These are phyloP conservation scores for Eilema caniola DNA, from an alignment of 2,888 invertebrate species.

Conservation along the genomic window DNA sequence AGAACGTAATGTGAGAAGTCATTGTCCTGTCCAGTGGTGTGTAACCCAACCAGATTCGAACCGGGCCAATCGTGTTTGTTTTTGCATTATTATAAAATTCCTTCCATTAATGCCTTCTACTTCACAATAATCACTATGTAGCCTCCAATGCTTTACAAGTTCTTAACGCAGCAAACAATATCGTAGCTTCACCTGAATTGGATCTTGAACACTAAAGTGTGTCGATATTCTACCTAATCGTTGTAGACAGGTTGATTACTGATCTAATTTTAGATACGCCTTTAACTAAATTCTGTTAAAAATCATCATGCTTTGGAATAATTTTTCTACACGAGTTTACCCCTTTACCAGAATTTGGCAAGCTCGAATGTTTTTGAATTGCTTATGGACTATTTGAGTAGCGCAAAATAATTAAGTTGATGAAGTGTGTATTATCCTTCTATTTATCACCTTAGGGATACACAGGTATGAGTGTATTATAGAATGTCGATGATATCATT, in stretches of 20 bases:
- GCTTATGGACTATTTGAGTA: neutral
- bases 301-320: neutral
- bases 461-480: neutral
- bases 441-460: neutral
- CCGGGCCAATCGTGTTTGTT: constrained; percentile 78
- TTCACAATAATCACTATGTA: constrained; percentile 37
- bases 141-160: constrained; percentile 50
- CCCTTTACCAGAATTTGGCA: constrained; percentile 45
- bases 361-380: constrained; percentile 31
- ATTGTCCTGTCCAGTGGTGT: constrained; percentile 78
- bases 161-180: constrained; percentile 4
- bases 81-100: constrained; percentile 83
- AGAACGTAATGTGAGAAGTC: constrained; percentile 63
- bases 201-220: neutral
- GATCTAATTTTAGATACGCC: neutral
- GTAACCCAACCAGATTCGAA: constrained; percentile 65
- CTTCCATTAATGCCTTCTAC: constrained; percentile 52
- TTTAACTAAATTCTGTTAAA: no score
- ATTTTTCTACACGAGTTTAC: constrained; percentile 6
- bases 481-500: constrained; percentile 62
- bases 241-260: neutral
- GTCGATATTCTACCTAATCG: neutral
- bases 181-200: constrained; percentile 22
- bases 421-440: neutral
- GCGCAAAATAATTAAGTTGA: neutral